Evolutionary conservation across 2,888 invertebrate species (phyloP).

Genomic region (Flabesymbios commensalis): DNA sequence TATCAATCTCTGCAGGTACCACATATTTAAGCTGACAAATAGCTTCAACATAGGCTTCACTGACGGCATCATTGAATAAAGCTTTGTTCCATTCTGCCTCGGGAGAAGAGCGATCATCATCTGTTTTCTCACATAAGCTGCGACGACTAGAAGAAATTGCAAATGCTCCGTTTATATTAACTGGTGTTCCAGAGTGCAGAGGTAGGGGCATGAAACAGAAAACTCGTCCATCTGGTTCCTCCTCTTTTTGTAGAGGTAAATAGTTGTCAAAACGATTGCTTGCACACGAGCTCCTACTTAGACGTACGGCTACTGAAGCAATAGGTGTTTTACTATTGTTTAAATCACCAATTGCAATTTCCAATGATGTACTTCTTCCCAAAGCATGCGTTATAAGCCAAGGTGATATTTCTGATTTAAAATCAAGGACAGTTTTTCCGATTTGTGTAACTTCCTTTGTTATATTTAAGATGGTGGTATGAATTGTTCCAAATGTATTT

Average conservation of each 20-base stretch:
- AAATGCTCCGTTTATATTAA: slow-evolving; percentile 52
- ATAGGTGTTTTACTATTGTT: slow-evolving; percentile 27
- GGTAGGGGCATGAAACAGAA: slow-evolving; percentile 40
- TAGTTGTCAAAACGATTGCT: too few relatives aligned
- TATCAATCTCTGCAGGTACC: slow-evolving; percentile 6
- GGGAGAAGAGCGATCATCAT: slow-evolving; percentile 41
- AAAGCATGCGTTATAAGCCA: too few relatives aligned
- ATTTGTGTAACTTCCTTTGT: too few relatives aligned
- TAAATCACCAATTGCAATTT: too few relatives aligned
- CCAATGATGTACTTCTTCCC: too few relatives aligned
- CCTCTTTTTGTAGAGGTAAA: too few relatives aligned
- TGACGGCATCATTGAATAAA: slow-evolving; percentile 35
- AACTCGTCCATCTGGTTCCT: neutral
- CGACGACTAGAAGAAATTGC: slow-evolving; percentile 46
- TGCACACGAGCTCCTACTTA: slow-evolving; percentile 15
- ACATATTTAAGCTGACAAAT: slow-evolving; percentile 29
- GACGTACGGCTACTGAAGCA: slow-evolving; percentile 42
- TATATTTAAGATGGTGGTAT: too few relatives aligned
- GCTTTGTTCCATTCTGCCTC: slow-evolving; percentile 40
- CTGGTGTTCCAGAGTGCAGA: slow-evolving; percentile 38
- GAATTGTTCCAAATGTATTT: too few relatives aligned
- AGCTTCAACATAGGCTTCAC: slow-evolving; percentile 29
- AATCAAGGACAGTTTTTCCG: too few relatives aligned
- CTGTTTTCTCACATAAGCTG: slow-evolving; percentile 36
- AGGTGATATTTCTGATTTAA: too few relatives aligned